Evolutionary conservation across 2,888 invertebrate species (phyloP).

Genomic region (Lochmaea crataegi): DNA sequence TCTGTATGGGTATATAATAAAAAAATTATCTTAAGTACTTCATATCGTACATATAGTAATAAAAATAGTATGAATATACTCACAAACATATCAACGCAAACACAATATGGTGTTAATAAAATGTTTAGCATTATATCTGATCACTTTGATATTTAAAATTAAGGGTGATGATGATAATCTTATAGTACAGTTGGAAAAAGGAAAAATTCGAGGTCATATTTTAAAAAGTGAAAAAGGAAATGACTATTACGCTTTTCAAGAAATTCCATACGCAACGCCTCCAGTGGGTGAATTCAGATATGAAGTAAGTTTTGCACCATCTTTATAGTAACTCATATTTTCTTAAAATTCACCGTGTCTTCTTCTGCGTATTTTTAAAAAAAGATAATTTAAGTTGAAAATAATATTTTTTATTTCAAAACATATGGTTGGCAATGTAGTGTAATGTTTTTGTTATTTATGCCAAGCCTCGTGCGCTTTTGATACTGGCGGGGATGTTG

Average conservation of each 20-base stretch:
- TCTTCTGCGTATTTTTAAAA: too few relatives aligned
- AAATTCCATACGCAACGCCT: slow-evolving; percentile 25
- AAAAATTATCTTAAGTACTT: not conserved
- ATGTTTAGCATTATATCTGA: not conserved
- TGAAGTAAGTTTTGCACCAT: slow-evolving; percentile 6
- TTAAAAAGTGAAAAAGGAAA: slow-evolving; percentile 21
- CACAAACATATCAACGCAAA: not conserved
- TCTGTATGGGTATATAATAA: not conserved
- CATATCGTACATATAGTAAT: too few relatives aligned
- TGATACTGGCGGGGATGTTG: too few relatives aligned
- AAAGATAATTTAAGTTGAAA: too few relatives aligned
- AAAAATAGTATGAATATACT: not conserved
- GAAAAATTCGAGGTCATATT: slow-evolving; percentile 21
- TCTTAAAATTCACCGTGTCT: too few relatives aligned
- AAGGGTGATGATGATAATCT: slow-evolving; percentile 25
- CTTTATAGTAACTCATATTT: too few relatives aligned
- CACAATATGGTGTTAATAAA: not conserved
- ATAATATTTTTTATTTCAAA: too few relatives aligned
- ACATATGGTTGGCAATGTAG: too few relatives aligned
- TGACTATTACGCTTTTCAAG: slow-evolving; percentile 28
- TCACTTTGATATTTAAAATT: not conserved
- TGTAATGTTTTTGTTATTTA: too few relatives aligned
- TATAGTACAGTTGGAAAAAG: slow-evolving; percentile 16
- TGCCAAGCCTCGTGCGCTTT: too few relatives aligned
- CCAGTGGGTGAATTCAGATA: slow-evolving; percentile 21